phyloP scores from a whole-genome alignment of 2,113 vertebrate genomes.

The Semnornis frantzii region DNA sequence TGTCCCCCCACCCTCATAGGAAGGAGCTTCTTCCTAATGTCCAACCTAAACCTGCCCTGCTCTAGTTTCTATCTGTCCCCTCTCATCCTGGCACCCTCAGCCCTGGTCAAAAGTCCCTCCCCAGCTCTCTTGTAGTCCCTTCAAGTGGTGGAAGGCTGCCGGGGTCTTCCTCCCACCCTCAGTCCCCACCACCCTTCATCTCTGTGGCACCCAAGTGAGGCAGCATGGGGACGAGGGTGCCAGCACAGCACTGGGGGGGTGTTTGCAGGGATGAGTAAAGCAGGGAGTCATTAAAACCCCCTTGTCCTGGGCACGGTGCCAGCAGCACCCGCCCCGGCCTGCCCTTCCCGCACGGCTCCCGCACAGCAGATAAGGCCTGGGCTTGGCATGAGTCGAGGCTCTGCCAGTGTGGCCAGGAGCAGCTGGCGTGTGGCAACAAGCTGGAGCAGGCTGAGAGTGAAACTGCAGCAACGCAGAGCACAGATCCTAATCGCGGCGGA shows the following conservation, averaged over 20 bases:
- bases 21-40: too few relatives aligned
- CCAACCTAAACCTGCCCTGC: too few relatives aligned
- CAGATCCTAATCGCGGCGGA: constrained; percentile 45
- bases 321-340: background rate
- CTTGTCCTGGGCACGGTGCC: background rate
- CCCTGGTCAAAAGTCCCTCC: too few relatives aligned
- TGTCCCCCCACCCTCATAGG: too few relatives aligned
- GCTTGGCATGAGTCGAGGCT: background rate
- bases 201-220: background rate
- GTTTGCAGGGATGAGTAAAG: background rate
- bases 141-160: too few relatives aligned
- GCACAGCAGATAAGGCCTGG: background rate
- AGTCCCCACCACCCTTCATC: background rate
- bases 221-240: too few relatives aligned
- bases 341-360: background rate
- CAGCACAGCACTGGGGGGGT: background rate
- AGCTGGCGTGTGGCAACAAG: constrained; percentile 70
- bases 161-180: background rate
- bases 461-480: constrained; percentile 58
- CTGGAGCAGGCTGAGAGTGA: constrained; percentile 56
- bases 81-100: too few relatives aligned
- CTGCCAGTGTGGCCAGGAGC: background rate
- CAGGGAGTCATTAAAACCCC: background rate
- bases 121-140: too few relatives aligned
- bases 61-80: too few relatives aligned